Base-by-base conservation (phyloP, 2,888 invertebrate species). In the Tinea semifulvella region DNA sequence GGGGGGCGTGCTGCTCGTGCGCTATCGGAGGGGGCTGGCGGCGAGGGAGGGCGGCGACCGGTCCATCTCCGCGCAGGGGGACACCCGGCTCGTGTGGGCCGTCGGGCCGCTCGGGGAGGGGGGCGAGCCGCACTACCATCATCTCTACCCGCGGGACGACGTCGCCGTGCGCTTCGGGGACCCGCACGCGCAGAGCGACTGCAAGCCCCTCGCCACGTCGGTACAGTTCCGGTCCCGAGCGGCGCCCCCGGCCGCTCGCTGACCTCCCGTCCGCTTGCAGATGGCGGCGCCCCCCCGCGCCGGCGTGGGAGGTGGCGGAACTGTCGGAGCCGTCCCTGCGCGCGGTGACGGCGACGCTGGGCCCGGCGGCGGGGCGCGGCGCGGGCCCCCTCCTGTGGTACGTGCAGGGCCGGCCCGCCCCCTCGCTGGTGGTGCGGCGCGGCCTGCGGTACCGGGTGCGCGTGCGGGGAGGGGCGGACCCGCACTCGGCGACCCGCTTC, bases 321-420 rank as follows among this genome's bases (percentile, higher is more conserved):
- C 85, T 89, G 59, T 85, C 84, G 60, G 88, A 88, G 68, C 84
- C 86, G 57, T 84, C 89, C 43, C 85, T 93, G 47, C 85, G 92
- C 51, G 87, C 89, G 45, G 94, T 96, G 64, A 87, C 85, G 50
- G 90, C 94, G 18, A 86, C 89, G 47, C 72, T 96, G 47, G 96
- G 96, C 0, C 93, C 94, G 2, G 88, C 93, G 17, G 96, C 92
- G 2, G 93, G 91, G 0, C 91, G 92, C 65, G 87, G 88, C 65
- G 88, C 88, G 36, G 26, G 89, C 85, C 53, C 90, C 88, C 75
- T 92, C 35, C 89, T 94, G 8, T 96, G 95, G 94, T 97, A 96
- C 72, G 91, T 97, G 49, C 96, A 97, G 70, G 96, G 96, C 0
- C 87, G 88, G 58, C 79, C 96, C 55, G 87, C 90, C 42, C 96